Evolutionary conservation across 2,888 invertebrate species (phyloP).

Genomic region (Yponomeuta evonymella): DNA sequence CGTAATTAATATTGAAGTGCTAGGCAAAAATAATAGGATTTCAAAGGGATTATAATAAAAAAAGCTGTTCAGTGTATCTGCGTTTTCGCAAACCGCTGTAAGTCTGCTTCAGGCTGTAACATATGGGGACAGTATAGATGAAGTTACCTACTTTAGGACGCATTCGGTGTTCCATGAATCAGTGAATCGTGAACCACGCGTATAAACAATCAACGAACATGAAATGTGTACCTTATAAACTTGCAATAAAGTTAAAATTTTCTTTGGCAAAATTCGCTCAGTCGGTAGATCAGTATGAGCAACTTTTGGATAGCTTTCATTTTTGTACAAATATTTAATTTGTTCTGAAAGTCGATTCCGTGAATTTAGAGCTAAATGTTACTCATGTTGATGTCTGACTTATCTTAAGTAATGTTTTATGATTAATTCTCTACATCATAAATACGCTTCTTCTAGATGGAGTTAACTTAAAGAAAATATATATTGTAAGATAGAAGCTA

Average conservation of each 20-base stretch:
- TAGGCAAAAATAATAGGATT: neutral
- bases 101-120: neutral
- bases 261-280: neutral
- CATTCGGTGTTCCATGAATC: neutral
- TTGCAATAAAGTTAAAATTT: neutral
- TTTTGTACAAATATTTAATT: neutral
- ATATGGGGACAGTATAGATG: neutral
- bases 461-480: slow-evolving; percentile 4
- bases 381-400: neutral
- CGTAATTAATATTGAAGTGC: neutral
- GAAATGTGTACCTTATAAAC: neutral
- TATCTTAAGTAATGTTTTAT: neutral
- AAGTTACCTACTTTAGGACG: neutral
- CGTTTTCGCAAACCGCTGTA: neutral
- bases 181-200: neutral
- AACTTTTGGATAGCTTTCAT: neutral
- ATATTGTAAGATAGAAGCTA: slow-evolving; percentile 11
- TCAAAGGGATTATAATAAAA: neutral
- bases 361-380: neutral
- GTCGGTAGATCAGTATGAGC: neutral
- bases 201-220: neutral
- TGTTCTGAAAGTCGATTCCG: neutral
- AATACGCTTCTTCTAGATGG: neutral
- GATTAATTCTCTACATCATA: neutral
- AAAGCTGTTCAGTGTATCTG: neutral